Evolutionary conservation across 2,888 invertebrate species (phyloP), one percentile per base, ranked within the genome.

Genomic region (Macrophya alboannulata): DNA sequence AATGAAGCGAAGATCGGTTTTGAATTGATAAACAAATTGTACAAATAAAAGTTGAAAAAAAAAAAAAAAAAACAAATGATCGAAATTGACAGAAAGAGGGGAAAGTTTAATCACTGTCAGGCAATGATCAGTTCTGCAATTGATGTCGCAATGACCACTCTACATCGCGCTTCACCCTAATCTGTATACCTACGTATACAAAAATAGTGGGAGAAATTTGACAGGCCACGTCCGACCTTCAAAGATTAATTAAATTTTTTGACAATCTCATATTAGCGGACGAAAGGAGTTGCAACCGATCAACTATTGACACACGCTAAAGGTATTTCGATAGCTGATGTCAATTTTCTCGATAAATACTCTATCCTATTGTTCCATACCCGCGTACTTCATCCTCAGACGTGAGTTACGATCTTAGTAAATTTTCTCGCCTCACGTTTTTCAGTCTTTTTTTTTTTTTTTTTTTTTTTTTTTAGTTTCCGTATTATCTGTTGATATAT

Each of bases 101-200:
- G 45, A 45, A 45, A 74, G 43, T 74, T 45, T 9, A n/a, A 74
- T 74, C 21, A 74, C 43, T 74, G 72, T 45, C 43, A 74, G 72
- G 72, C 72, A 74, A 45, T 74, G 72, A 45, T 74, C 37, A 37
- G 15, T 17, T n/a, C n/a, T n/a, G n/a, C 45, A 45, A 74, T 74
- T 40, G 9, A 74, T 74, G 72, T 74, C 72, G 72, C 72, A 74
- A 74, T 45, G 21, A 45, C n/a, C 1, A 74, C 5, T 25, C 10
- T 48, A 15, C 68, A 37, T 37, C 68, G 15, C 31, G 31, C 68
- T 68, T 31, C 0, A 17, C 37, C 25, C 10, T 25, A 68, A 68
- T 68, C 68, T 68, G 31, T 17, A 37, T 37, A 8, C 48, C n/a
- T n/a, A n/a, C n/a, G n/a, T n/a, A 48, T 12, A 48, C 3, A 48